These are phyloP conservation scores for Sclerurus mexicanus DNA, from an alignment of 2,113 vertebrate genomes.

Conservation along the genomic window DNA sequence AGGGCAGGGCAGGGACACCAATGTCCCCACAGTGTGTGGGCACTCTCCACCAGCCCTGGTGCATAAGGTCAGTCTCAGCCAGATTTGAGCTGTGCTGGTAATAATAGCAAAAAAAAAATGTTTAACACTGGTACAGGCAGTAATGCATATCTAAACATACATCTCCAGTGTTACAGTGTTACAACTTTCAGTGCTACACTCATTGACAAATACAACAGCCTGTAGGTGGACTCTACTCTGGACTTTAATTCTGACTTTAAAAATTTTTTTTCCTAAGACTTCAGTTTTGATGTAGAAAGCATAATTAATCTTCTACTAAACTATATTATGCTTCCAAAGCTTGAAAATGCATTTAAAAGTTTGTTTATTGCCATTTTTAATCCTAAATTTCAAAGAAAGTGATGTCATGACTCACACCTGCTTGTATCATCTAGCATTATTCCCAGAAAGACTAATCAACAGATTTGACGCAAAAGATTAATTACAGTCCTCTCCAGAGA, in stretches of 20 bases:
- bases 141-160: neutral
- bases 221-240: neutral
- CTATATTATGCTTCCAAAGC: neutral
- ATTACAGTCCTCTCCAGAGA: neutral
- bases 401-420: neutral
- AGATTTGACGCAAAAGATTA: neutral
- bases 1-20: neutral
- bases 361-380: neutral
- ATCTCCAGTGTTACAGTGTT: neutral
- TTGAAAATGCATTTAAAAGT: neutral
- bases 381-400: neutral
- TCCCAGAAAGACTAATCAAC: neutral
- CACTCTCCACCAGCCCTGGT: neutral
- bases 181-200: neutral
- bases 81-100: neutral
- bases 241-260: neutral
- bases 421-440: neutral
- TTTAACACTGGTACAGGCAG: neutral
- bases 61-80: neutral
- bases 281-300: neutral
- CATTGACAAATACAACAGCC: neutral
- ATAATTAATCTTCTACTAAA: neutral
- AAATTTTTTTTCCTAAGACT: neutral
- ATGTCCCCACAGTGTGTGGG: accelerated
- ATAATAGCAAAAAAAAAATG: neutral